Base-by-base conservation (phyloP, 2,797 vertebrate species). In the Chiroxiphia lanceolata region DNA sequence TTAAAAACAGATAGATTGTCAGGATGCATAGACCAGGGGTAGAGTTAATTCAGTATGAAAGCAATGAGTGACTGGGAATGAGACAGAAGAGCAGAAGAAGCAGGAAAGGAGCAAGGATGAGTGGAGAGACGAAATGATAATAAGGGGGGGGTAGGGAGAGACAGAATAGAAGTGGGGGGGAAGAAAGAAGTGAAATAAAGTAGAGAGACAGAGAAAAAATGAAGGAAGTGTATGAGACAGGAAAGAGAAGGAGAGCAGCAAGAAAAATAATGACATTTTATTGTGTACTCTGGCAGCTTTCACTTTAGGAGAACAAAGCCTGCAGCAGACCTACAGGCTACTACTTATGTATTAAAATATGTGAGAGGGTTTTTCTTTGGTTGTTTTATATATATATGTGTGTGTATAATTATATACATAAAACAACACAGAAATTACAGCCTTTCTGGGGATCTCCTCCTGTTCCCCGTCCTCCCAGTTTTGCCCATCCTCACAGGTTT, bases 1-100 rank as follows among this genome's bases (percentile, higher is more conserved):
- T 95, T 95, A 94, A 96, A 96, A 96, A 45, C 94, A 96, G 87
- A 95, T 88, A 88, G 82, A 92, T 93, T 96, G 95, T 95, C 93
- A 95, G 90, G 72, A 84, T 77, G 74, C 74, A 87, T 96, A 89
- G 87, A 92, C 20, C 23, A 31, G 56, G 20, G 47, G 26, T 61
- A 83, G 87, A 92, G 65, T 85, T 96, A 93, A 97, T 93, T 92
- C 83, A 45, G 10, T 60, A 56, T 94, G 96, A 97, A 97, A 74
- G 89, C 96, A 94, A 63, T 67, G 75, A 94, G 67, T 87, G 91
- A 94, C 80, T 92, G 82, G 70, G 48, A 88, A 78, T 13, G 54
- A 83, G 70, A 45, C 33, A 92, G 90, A 87, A 90, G 72, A 93
- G 84, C 78, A 94, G 45, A 61, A 89, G 67, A 53, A 74, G 61